Evolutionary conservation across 2,888 invertebrate genomes (phyloP).

Genomic region (Amblyteles armatorius): DNA sequence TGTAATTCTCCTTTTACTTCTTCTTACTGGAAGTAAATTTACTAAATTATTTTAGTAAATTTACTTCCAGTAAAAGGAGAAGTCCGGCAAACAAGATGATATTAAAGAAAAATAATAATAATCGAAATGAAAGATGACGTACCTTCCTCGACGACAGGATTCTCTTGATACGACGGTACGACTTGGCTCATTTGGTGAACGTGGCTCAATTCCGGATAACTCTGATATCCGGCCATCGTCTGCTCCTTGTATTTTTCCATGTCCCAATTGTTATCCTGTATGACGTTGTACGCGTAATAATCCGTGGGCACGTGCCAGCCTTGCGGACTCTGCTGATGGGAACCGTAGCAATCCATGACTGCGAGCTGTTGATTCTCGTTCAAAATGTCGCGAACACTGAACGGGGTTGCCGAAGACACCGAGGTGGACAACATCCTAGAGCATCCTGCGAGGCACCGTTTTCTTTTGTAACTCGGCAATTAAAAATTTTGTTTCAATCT

Average conservation of each 20-base stretch:
- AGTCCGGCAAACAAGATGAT: conserved; percentile 7
- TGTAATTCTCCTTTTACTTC: too few relatives aligned
- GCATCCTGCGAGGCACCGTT: conserved; percentile 68
- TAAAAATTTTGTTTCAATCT: background rate
- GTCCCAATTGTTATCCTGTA: conserved; percentile 81
- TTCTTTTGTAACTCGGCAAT: conserved; percentile 35
- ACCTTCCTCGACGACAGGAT: conserved; percentile 80
- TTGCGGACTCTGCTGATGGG: conserved; percentile 76
- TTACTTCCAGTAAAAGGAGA: background rate
- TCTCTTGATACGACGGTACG: conserved; percentile 78
- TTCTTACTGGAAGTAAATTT: too few relatives aligned
- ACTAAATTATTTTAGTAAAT: background rate
- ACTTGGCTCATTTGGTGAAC: conserved; percentile 81
- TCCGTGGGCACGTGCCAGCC: conserved; percentile 77
- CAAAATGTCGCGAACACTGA: conserved; percentile 83
- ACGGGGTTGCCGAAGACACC: conserved; percentile 80
- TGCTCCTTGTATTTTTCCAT: conserved; percentile 81
- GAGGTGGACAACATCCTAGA: conserved; percentile 81
- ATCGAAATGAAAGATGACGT: conserved; percentile 16
- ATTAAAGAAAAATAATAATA: background rate
- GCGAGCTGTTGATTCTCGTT: conserved; percentile 81
- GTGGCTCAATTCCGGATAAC: conserved; percentile 79
- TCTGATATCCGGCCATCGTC: conserved; percentile 75
- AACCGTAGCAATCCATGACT: conserved; percentile 81
- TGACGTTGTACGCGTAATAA: conserved; percentile 79